Conservation (phyloP, 1,140 invertebrate species). For the Pseudomyrmex concolor region DNA sequence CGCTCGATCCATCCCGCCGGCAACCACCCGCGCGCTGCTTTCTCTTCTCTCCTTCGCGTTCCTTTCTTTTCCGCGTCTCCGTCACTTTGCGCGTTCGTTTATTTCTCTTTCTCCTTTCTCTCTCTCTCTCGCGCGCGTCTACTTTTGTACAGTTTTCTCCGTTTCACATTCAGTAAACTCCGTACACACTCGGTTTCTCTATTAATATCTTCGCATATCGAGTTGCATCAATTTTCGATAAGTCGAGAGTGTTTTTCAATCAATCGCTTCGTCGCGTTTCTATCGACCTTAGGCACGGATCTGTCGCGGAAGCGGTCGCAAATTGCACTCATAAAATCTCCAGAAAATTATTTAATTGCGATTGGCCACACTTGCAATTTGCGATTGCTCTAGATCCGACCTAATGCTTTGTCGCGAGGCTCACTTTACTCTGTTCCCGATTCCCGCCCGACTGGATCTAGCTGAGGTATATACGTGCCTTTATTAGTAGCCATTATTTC, state of each 20-base stretch:
- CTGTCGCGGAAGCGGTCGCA: no score
- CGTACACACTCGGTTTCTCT: no score
- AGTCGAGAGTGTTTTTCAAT: no score
- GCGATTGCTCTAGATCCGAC: no score
- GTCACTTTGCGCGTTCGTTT: conserved; percentile 26
- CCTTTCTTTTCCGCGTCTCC: conserved; percentile 3
- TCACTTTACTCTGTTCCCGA: not conserved
- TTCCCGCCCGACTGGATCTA: conserved; percentile 18
- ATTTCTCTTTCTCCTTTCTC: conserved; percentile 1
- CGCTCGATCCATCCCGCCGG: conserved; percentile 2
- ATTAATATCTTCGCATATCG: no score
- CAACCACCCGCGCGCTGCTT: no score
- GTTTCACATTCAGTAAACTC: not conserved
- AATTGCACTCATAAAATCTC: no score
- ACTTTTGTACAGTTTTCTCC: not conserved
- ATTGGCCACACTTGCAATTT: no score
- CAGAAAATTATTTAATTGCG: no score
- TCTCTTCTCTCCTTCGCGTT: conserved; percentile 1
- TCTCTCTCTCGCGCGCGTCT: not conserved
- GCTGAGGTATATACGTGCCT: conserved; percentile 47
- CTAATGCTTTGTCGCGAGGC: not conserved
- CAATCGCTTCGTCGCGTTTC: no score
- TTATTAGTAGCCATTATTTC: conserved; percentile 68
- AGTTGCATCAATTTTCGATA: no score
- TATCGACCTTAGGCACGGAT: no score